These are phyloP conservation scores for Montipora foliosa DNA, from an alignment of 64 coral and sea anemone genomes.

Conservation along the genomic window DNA sequence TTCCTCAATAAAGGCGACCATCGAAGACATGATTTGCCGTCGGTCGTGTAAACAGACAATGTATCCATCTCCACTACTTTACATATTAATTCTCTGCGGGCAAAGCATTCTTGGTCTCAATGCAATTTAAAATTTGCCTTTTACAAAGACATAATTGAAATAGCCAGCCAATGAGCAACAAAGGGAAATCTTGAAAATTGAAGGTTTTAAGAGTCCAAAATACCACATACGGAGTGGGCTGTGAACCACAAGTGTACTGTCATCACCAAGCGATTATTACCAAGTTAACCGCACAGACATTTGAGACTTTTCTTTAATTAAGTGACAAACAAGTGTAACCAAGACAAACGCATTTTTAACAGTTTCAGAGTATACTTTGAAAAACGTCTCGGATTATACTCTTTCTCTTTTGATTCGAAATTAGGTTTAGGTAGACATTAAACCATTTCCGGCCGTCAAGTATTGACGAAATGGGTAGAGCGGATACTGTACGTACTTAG, in stretches of 20 bases:
- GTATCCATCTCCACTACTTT: neutral
- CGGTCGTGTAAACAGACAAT: constrained; percentile 36
- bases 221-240: neutral
- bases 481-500: too few species aligned
- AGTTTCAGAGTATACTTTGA: neutral
- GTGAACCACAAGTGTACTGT: constrained; percentile 21
- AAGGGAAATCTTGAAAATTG: neutral
- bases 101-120: neutral
- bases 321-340: neutral
- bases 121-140: neutral
- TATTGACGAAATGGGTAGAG: too few species aligned
- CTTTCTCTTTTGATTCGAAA: too few species aligned
- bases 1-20: constrained; percentile 6
- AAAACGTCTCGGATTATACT: too few species aligned
- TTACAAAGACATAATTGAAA: neutral
- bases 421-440: too few species aligned
- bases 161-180: neutral
- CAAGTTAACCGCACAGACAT: neutral
- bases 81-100: constrained; percentile 25
- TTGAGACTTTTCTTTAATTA: neutral
- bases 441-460: too few species aligned
- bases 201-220: neutral
- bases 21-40: neutral
- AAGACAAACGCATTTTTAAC: neutral
- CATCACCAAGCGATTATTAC: constrained; percentile 13